A percentile compares a stretch with the other conserved stretches of the same genome.
Conservation (phyloP, 2,888 invertebrate genomes). For the Boloria euphrosyne region DNA sequence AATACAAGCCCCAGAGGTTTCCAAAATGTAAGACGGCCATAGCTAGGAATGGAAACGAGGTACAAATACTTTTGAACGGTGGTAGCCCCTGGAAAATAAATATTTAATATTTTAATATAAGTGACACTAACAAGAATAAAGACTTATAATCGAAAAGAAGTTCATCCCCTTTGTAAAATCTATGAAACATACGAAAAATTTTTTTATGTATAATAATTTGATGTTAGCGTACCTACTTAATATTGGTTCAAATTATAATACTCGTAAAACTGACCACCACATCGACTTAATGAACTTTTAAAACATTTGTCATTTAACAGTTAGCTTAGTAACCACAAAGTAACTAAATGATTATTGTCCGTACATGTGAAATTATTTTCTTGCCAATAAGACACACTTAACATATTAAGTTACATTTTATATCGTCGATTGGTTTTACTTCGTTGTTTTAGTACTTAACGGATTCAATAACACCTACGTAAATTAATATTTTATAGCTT, state of each 20-base stretch:
- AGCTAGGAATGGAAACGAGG: conserved; percentile 87
- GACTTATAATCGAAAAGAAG: too few relatives aligned
- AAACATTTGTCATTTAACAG: not conserved
- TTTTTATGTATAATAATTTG: too few relatives aligned
- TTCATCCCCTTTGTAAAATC: too few relatives aligned
- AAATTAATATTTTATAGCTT: too few relatives aligned
- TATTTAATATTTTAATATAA: conserved; percentile 13
- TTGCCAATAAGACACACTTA: not conserved
- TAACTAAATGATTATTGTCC: conserved; percentile 10
- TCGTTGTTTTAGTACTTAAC: too few relatives aligned
- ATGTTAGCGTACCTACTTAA: too few relatives aligned
- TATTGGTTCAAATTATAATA: too few relatives aligned
- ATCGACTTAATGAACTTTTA: too few relatives aligned
- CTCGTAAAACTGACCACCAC: too few relatives aligned
- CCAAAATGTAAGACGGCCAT: conserved; percentile 87
- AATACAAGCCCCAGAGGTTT: conserved; percentile 89
- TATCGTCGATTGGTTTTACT: not conserved
- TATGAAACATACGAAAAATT: too few relatives aligned
- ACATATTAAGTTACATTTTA: not conserved
- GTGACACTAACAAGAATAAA: not conserved
- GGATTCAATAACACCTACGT: too few relatives aligned
- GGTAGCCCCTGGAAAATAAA: conserved; percentile 82
- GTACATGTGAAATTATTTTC: not conserved
- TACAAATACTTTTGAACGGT: conserved; percentile 83
- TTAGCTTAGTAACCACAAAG: conserved; percentile 13